These are phyloP conservation scores for Drosophila repletoides DNA, from an alignment of 1,140 invertebrate genomes.

Conservation along the genomic window DNA sequence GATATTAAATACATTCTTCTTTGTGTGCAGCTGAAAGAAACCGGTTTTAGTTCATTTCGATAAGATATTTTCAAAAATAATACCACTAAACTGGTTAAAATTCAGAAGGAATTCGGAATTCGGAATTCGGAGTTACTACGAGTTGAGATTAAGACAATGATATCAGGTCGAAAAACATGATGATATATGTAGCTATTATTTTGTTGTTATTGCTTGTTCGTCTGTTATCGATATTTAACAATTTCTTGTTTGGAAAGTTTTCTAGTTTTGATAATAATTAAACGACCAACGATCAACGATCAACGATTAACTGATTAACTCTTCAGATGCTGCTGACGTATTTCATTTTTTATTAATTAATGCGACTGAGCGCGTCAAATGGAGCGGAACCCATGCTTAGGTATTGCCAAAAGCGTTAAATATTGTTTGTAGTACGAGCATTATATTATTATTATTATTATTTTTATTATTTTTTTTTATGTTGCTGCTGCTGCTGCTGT, in stretches of 20 bases:
- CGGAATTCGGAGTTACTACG: too few species aligned
- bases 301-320: too few species aligned
- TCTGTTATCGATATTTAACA: not conserved
- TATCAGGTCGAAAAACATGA: not conserved
- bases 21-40: not conserved
- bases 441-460: not conserved
- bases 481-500: not conserved
- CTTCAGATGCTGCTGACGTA: not conserved
- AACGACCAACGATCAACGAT: not conserved
- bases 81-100: slow-evolving; percentile 9
- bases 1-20: too few species aligned
- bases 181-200: slow-evolving; percentile 5
- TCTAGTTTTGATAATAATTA: slow-evolving; percentile 6
- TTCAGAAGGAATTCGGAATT: too few species aligned
- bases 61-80: slow-evolving; percentile 2
- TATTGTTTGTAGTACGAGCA: too few species aligned
- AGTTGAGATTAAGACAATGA: slow-evolving; percentile 4
- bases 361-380: slow-evolving; percentile 4
- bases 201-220: slow-evolving; percentile 3
- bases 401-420: slow-evolving; percentile 8
- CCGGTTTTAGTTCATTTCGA: slow-evolving; percentile 10
- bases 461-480: not conserved
- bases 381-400: slow-evolving; percentile 29
- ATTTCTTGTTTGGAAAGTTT: slow-evolving; percentile 10
- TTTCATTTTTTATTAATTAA: slow-evolving; percentile 26